phyloP scores from a whole-genome alignment of 2,113 vertebrate species.

The Hepsetus odoe region DNA sequence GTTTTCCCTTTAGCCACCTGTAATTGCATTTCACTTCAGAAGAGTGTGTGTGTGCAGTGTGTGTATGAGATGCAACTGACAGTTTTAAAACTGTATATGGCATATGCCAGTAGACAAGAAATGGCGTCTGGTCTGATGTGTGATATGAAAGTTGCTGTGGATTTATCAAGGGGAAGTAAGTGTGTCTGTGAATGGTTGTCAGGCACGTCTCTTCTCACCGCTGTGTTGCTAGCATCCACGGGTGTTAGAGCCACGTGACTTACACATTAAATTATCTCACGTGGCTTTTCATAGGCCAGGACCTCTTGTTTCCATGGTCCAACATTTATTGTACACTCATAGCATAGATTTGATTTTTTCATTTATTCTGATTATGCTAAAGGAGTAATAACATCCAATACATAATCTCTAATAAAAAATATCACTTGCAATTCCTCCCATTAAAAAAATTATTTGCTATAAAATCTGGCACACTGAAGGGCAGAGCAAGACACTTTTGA shows the following conservation, averaged over 20 bases:
- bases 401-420: no score
- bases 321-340: neutral
- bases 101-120: neutral
- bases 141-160: conserved; percentile 31
- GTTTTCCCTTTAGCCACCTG: no score
- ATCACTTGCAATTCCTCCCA: no score
- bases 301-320: neutral
- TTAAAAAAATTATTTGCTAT: neutral
- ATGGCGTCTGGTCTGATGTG: neutral
- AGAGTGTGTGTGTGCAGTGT: no score
- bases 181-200: conserved; percentile 42
- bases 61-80: no score
- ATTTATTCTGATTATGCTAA: no score
- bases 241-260: conserved; percentile 17
- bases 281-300: neutral
- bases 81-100: neutral
- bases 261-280: conserved; percentile 20
- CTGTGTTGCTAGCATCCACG: conserved; percentile 10
- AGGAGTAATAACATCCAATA: no score
- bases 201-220: conserved; percentile 42
- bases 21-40: no score
- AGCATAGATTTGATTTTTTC: neutral
- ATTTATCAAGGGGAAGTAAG: conserved; percentile 23
- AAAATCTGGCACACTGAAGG: neutral
- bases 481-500: neutral